These are phyloP conservation scores for Hoplodrina ambigua DNA, from an alignment of 2,888 invertebrate species.

Conservation along the genomic window DNA sequence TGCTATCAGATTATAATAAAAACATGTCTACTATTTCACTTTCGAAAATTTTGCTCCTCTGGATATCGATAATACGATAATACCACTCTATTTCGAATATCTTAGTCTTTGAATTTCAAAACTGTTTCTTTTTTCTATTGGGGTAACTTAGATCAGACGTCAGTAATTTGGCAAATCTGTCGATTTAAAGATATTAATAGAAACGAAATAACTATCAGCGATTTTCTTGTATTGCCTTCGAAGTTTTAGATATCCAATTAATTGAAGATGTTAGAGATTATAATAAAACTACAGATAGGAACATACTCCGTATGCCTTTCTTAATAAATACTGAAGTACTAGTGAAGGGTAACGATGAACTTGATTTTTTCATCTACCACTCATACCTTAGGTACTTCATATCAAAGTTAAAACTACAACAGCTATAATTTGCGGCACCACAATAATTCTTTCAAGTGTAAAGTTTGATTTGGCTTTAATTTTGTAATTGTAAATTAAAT, in stretches of 20 bases:
- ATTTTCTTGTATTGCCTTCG: neutral
- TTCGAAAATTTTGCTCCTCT: slow-evolving; percentile 6
- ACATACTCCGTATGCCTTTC: neutral
- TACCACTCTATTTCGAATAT: neutral
- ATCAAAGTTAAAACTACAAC: neutral
- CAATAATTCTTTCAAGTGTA: neutral
- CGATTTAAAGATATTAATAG: neutral
- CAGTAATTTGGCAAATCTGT: neutral
- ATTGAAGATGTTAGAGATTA: slow-evolving; percentile 19
- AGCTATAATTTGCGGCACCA: neutral
- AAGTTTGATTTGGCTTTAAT: neutral
- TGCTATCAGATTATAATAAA: slow-evolving; percentile 45
- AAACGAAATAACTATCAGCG: neutral
- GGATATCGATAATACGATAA: neutral
- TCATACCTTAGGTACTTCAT: neutral
- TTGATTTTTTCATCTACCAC: neutral
- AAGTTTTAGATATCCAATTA: slow-evolving; percentile 23
- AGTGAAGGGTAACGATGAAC: neutral
- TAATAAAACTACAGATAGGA: slow-evolving; percentile 7
- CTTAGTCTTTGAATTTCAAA: slow-evolving; percentile 7
- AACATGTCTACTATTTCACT: slow-evolving; percentile 4
- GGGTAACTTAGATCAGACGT: neutral
- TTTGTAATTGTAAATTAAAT: slow-evolving; percentile 17
- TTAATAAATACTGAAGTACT: slow-evolving; percentile 5
- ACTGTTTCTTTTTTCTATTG: neutral